Evolutionary conservation across 1,140 invertebrate genomes (phyloP).

Genomic region (Achroia grisella): DNA sequence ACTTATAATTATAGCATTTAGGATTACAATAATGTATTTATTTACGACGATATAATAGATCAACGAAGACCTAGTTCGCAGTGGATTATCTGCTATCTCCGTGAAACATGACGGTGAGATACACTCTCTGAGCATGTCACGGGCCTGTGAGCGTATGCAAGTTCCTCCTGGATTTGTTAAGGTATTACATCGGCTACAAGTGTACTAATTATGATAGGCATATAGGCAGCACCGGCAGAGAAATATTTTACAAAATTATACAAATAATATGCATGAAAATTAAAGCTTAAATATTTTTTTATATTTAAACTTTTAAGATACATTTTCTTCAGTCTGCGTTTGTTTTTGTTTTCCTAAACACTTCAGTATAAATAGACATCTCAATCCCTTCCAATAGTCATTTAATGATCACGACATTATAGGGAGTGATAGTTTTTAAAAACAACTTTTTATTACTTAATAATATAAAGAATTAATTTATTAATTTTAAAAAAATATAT

Average conservation of each 20-base stretch:
- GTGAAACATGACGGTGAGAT: constrained; percentile 52
- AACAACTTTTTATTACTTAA: too few relatives aligned
- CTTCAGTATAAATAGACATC: too few relatives aligned
- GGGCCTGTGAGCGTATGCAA: constrained; percentile 42
- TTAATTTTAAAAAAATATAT: too few relatives aligned
- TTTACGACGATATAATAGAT: constrained; percentile 33
- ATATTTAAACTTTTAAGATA: too few relatives aligned
- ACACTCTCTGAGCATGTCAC: constrained; percentile 47
- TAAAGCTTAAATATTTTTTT: too few relatives aligned
- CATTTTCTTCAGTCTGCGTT: too few relatives aligned
- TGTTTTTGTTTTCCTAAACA: too few relatives aligned
- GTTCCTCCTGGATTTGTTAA: constrained; percentile 45
- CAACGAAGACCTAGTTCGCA: constrained; percentile 50
- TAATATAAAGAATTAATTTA: too few relatives aligned
- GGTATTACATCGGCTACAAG: constrained; percentile 17
- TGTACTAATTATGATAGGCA: background rate
- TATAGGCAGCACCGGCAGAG: background rate
- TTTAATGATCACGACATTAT: background rate
- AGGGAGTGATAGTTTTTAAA: background rate
- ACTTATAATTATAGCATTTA: too few relatives aligned
- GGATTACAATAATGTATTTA: too few relatives aligned
- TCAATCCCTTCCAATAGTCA: too few relatives aligned
- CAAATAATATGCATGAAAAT: background rate
- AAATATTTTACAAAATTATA: background rate
- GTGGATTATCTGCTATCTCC: constrained; percentile 57